Conservation (phyloP, 2,113 vertebrate species). For the Onychostruthus taczanowskii region DNA sequence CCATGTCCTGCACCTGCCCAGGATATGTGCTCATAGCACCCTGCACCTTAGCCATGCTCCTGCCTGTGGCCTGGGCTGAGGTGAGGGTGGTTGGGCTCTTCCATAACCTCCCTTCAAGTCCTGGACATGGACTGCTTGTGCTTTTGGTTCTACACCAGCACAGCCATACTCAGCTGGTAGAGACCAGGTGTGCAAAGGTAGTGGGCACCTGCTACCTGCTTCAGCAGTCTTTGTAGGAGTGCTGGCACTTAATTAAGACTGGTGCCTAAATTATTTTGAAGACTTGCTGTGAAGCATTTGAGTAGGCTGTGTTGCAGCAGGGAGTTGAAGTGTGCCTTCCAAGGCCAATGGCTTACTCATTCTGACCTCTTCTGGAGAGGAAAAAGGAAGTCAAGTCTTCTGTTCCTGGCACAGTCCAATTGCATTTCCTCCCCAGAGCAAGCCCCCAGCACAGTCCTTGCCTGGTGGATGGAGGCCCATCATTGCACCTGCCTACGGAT, state of each 20-base stretch:
- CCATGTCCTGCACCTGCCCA: neutral
- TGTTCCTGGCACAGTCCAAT: neutral
- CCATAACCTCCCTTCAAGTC: neutral
- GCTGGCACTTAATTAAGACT: neutral
- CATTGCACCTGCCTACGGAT: fast-evolving
- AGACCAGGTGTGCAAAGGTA: neutral
- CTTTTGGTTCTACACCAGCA: neutral
- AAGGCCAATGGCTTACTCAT: neutral
- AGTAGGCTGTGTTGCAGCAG: neutral
- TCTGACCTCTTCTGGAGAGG: neutral
- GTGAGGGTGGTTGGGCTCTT: neutral
- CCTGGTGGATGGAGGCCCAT: neutral
- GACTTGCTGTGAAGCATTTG: neutral
- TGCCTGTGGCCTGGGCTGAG: neutral
- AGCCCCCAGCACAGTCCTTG: neutral
- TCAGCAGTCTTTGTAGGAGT: neutral
- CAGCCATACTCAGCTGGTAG: neutral
- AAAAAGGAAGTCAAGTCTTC: neutral
- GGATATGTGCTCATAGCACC: neutral
- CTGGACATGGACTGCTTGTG: neutral
- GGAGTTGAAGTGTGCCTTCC: neutral
- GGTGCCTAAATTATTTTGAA: neutral
- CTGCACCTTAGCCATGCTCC: fast-evolving
- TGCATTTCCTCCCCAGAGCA: neutral
- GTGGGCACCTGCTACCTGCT: neutral